Evolutionary conservation across 2,797 vertebrate species (phyloP), one percentile per base, ranked within the genome.

Genomic region (Sebastes hopkinsi): DNA sequence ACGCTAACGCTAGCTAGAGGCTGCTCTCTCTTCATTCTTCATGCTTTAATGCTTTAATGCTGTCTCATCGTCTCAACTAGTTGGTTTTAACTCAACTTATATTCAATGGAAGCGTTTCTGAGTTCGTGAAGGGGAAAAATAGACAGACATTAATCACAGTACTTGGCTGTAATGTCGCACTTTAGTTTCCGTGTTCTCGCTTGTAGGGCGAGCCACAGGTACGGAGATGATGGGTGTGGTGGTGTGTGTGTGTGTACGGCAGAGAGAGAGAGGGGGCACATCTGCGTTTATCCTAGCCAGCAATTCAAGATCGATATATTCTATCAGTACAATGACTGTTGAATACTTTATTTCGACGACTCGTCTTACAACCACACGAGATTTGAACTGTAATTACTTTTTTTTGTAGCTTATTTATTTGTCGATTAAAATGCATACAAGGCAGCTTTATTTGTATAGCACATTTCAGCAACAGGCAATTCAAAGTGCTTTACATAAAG

Each of bases 221-320:
- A 92, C 72, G 73, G 72, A 75, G 64, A 87, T 93, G 64, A 88
- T 93, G 95, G 93, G 94, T 93, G 94, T 94, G 94, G 95, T n/a
- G 36, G 27, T 14, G n/a, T 16, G 80, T 16, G 80, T 56, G 64
- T 20, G 38, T 18, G 38, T 18, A 2, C 8, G 22, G 8, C 7
- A 42, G 74, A 32, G 74, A 9, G 74, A 9, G 74, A 42, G 42
- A 4, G 65, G 27, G 67, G 30, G 14, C 10, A 12, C 30, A n/a
- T 50, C 10, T 12, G 61, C 62, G 50, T 72, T 46, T 72, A 34
- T 22, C 25, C 59, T 3, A n/a, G 12, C 30, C 16, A 79, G 58
- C 23, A 60, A 23, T 22, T 12, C 55, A 23, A 42, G 38, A 77
- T 58, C 6, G 2, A 10, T 16, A 69, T 60, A n/a, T 62, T 64